Conservation (phyloP, 2,888 invertebrate genomes). For the Polydrusus tereticollis region DNA sequence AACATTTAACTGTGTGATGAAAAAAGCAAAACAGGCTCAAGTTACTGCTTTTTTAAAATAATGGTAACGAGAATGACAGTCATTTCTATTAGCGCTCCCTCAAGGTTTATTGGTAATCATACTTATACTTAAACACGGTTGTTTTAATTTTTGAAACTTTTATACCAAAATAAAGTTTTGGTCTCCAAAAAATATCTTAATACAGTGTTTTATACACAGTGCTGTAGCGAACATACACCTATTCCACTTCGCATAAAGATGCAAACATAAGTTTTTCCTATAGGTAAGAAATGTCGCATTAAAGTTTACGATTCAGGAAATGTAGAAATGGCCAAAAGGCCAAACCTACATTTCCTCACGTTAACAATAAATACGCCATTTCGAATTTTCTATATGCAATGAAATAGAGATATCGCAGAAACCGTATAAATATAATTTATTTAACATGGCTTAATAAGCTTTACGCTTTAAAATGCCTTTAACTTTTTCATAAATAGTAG, state of each 20-base stretch:
- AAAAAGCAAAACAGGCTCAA: not conserved
- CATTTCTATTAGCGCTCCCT: no score
- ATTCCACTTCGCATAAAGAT: not conserved
- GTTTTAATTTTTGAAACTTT: no score
- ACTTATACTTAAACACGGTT: no score
- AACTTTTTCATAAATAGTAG: no score
- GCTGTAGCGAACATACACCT: not conserved
- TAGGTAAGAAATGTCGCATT: not conserved
- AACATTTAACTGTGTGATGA: not conserved
- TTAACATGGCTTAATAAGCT: not conserved
- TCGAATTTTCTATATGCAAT: not conserved
- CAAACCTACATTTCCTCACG: not conserved
- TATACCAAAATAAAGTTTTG: not conserved
- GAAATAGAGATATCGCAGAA: slow-evolving; percentile 5
- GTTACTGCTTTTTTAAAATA: not conserved
- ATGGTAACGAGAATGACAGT: no score
- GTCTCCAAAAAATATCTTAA: no score
- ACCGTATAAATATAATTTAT: not conserved
- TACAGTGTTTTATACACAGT: no score
- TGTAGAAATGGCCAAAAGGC: not conserved
- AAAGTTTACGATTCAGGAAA: slow-evolving; percentile 8
- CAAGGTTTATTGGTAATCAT: no score
- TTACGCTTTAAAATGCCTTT: no score
- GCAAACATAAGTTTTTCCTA: not conserved
- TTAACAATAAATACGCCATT: slow-evolving; percentile 14